Base-by-base conservation (phyloP, 2,113 vertebrate species). In the Chlorodrepanis virens region DNA sequence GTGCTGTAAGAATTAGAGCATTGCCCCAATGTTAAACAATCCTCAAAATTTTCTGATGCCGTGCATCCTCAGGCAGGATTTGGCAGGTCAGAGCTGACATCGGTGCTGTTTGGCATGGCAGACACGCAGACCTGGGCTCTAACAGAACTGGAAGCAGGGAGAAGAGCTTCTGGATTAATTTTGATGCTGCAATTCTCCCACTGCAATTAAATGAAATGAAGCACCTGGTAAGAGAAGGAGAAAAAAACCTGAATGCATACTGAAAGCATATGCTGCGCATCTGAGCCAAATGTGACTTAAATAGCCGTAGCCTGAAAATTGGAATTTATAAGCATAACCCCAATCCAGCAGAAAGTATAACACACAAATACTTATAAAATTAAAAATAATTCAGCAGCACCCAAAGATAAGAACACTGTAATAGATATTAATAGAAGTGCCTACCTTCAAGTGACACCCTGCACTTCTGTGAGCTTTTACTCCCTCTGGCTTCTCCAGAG, bases 21-120 rank as follows among this genome's bases (percentile, higher is more conserved):
- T 47, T 76, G 35, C 20, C 42, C 23, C 49, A 79, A 9, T 31
- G 10, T 9, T 42, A n/a, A 77, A 40, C 17, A 61, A 50, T 35
- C 31, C 19, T 47, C 15, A 56, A 50, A 44, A 28, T 39, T 65
- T 77, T 64, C 42, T 13, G 21, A 29, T 42, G 69, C 42, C 18
- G 3, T 17, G 23, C 39, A 33, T 0, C 0, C 12, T 68, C n/a
- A 45, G 47, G 39, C 12, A 42, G 60, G 65, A 53, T 31, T 81
- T 0, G 0, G 28, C 24, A 56, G 42, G 28, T 53, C 21, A 50
- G 42, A 70, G 35, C 31, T 54, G 56, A 45, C 0, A 0, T 45
- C 0, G 0, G 19, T 78, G 56, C 39, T 71, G 39, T 47, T 67
- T 0, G 0, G 42, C 25, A 6, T 12, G n/a, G 42, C 35, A 71